Conservation (phyloP, 2,113 vertebrate species). For the Caretta caretta region DNA sequence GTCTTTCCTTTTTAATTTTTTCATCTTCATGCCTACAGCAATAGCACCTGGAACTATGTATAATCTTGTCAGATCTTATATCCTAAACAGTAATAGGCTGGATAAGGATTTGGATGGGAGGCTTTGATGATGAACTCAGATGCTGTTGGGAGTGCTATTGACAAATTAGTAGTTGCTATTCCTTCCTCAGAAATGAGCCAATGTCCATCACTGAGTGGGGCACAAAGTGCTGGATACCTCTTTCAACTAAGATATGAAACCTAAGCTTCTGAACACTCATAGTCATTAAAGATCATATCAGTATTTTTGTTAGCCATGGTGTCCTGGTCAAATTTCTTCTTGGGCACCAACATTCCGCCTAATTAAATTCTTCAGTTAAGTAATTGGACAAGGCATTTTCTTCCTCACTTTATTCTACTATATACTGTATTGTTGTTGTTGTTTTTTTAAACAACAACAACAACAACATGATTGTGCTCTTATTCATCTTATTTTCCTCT, state of each 20-base stretch:
- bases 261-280: not conserved
- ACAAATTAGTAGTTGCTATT: not conserved
- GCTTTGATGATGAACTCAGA: not conserved
- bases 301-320: not conserved
- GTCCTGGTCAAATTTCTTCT: not conserved
- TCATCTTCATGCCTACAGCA: not conserved
- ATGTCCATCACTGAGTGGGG: not conserved
- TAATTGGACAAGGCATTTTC: not conserved
- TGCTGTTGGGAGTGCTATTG: not conserved
- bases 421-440: too few relatives aligned
- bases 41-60: not conserved
- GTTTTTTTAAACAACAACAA: not conserved
- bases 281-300: not conserved
- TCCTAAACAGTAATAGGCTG: not conserved
- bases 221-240: not conserved
- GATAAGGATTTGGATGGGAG: not conserved
- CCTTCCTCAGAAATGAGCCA: not conserved
- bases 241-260: not conserved
- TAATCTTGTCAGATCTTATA: not conserved
- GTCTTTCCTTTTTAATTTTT: not conserved
- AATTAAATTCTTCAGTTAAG: not conserved
- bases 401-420: not conserved
- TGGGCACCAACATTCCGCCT: not conserved
- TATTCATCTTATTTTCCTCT: not conserved
- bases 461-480: rapidly evolving